A percentile compares a stretch with the other conserved stretches of the same genome.
Evolutionary conservation across 2,113 vertebrate genomes (phyloP).

Genomic region (Malurus elegans): DNA sequence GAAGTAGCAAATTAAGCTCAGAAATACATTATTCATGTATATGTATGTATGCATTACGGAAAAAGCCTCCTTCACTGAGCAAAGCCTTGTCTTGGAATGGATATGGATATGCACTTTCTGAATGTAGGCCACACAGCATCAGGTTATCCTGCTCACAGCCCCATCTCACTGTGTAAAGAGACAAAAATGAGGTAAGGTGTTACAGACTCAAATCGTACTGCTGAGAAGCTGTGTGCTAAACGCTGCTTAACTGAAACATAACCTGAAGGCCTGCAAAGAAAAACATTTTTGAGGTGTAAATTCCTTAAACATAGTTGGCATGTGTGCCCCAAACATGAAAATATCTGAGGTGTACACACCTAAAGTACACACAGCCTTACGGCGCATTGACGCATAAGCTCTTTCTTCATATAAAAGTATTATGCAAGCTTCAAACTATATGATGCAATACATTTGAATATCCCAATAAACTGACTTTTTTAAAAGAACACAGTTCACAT

Average conservation of each 20-base stretch:
- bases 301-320: neutral
- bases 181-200: neutral
- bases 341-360: neutral
- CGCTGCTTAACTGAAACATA: neutral
- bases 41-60: neutral
- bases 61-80: neutral
- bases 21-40: neutral
- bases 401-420: neutral
- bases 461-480: neutral
- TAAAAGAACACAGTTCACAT: neutral
- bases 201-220: neutral
- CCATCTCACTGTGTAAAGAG: neutral
- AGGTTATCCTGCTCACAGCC: neutral
- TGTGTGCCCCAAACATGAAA: neutral
- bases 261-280: neutral
- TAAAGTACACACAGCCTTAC: neutral
- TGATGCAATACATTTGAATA: neutral
- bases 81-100: constrained; percentile 3
- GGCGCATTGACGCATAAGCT: rapidly evolving
- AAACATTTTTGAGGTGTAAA: neutral
- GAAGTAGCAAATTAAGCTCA: neutral
- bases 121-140: neutral
- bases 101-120: neutral
- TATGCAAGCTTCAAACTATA: neutral
- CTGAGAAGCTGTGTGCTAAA: neutral